Conservation (phyloP, 2,113 vertebrate genomes). For the Plestiodon gilberti region DNA sequence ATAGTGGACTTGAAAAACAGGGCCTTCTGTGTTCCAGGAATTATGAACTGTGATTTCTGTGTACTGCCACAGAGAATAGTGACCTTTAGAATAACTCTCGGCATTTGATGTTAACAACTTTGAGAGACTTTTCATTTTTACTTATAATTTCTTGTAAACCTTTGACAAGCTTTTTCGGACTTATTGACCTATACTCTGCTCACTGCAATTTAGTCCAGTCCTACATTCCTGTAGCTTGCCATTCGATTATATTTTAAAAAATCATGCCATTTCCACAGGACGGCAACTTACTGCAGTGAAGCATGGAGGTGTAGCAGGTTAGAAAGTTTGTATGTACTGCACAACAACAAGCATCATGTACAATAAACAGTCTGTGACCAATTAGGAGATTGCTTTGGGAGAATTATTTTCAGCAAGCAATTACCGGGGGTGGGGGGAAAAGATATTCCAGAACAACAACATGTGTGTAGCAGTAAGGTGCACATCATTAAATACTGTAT, state of each 20-base stretch:
- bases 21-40: conserved; percentile 6
- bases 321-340: conserved; percentile 26
- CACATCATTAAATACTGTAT: background rate
- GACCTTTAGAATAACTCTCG: conserved; percentile 11
- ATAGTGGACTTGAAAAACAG: conserved; percentile 10
- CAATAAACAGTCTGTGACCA: background rate
- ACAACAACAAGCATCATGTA: background rate
- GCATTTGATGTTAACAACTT: conserved; percentile 29
- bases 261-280: background rate
- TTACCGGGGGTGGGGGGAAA: background rate
- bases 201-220: conserved; percentile 9
- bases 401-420: background rate
- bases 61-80: conserved; percentile 31
- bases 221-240: background rate
- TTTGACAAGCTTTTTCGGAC: conserved; percentile 22
- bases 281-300: conserved; percentile 13
- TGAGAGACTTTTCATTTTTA: conserved; percentile 21
- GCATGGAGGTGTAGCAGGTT: background rate
- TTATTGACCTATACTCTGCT: conserved; percentile 16
- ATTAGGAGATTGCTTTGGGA: background rate
- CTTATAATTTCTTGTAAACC: conserved; percentile 8
- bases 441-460: background rate
- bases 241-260: background rate
- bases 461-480: background rate
- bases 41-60: background rate